These are phyloP conservation scores for Tachysurus vachellii DNA, from an alignment of 2,113 vertebrate genomes.

Conservation along the genomic window DNA sequence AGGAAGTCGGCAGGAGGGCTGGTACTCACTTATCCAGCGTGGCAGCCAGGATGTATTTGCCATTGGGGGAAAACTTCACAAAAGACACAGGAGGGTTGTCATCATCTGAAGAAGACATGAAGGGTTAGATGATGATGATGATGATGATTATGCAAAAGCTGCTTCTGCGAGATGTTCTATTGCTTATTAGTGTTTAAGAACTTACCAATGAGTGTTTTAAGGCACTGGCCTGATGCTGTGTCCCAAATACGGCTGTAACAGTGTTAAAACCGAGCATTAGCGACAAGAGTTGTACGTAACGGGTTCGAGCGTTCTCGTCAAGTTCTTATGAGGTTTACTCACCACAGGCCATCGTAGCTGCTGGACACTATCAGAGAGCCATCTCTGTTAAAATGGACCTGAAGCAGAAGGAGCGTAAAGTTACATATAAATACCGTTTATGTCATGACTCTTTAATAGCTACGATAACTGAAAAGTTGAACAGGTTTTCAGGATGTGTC, in stretches of 20 bases:
- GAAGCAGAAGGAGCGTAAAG: conserved; percentile 13
- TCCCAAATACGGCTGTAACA: conserved; percentile 94
- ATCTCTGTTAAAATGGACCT: conserved; percentile 99
- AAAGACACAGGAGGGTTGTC: conserved; percentile 98
- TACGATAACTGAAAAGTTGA: not conserved
- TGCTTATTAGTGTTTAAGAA: not conserved
- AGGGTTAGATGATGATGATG: not conserved
- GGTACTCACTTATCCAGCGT: conserved; percentile 95
- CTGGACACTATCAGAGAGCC: conserved; percentile 98
- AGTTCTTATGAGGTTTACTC: conserved; percentile 61
- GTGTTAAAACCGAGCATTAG: not conserved
- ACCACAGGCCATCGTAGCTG: conserved; percentile 98
- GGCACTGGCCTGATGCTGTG: conserved; percentile 96
- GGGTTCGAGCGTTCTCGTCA: not conserved
- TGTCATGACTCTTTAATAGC: not conserved
- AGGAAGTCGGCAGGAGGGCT: conserved; percentile 1
- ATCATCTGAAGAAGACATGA: conserved; percentile 77
- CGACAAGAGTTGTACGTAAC: not conserved
- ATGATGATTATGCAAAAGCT: not conserved
- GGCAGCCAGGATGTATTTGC: conserved; percentile 97
- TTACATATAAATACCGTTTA: not conserved
- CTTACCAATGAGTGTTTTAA: conserved; percentile 98
- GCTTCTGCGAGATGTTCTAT: not conserved
- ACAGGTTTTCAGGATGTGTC: not conserved
- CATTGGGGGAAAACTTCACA: conserved; percentile 98